phyloP scores from a whole-genome alignment of 2,888 invertebrate genomes.

The Trichacis sp. region DNA sequence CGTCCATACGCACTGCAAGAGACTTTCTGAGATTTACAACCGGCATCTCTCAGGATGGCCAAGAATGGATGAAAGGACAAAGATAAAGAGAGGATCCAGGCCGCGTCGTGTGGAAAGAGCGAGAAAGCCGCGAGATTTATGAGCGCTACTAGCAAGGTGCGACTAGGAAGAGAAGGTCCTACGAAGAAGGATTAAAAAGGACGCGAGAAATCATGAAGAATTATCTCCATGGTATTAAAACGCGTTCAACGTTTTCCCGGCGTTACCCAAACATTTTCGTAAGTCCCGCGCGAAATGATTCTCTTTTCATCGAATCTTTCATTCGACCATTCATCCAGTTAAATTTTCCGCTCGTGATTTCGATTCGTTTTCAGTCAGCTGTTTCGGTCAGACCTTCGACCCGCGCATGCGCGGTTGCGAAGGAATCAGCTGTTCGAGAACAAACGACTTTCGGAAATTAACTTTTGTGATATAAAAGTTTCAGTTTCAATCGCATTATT shows the following conservation, averaged over 20 bases:
- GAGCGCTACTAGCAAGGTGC: constrained; percentile 46
- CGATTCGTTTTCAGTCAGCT: too few species aligned
- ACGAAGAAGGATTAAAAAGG: constrained; percentile 10
- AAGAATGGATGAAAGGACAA: constrained; percentile 26
- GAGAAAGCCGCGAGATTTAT: constrained; percentile 40
- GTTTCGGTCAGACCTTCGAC: too few species aligned
- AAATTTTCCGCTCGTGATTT: too few species aligned
- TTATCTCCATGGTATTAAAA: too few species aligned
- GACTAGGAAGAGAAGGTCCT: constrained; percentile 41
- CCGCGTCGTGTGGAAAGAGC: constrained; percentile 19
- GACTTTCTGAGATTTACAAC: constrained; percentile 51
- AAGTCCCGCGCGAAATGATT: constrained; percentile 12
- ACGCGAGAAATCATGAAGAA: neutral
- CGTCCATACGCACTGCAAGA: constrained; percentile 40
- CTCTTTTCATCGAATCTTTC: too few species aligned
- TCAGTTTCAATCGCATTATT: too few species aligned
- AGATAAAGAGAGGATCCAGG: constrained; percentile 22
- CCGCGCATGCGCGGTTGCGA: too few species aligned
- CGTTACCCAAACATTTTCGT: constrained; percentile 7
- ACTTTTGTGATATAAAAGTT: too few species aligned
- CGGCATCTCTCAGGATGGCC: constrained; percentile 41
- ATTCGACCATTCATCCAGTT: too few species aligned
- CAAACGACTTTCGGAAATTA: too few species aligned
- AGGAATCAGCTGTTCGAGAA: too few species aligned
- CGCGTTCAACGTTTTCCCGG: too few species aligned